Base-by-base conservation (phyloP, 1,140 invertebrate genomes). In the Apis florea region DNA sequence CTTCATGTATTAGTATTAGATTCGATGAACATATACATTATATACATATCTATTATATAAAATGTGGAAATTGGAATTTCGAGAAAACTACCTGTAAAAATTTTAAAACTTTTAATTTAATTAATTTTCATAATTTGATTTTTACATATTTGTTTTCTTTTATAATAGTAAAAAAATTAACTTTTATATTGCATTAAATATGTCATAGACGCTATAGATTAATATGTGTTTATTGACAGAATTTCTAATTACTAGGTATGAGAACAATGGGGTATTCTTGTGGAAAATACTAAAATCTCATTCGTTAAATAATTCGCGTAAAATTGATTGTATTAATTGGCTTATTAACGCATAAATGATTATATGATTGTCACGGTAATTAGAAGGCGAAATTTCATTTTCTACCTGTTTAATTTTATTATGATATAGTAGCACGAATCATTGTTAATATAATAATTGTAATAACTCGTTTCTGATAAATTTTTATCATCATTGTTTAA, bases 261-360 rank as follows among this genome's bases (percentile, higher is more conserved):
- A 73, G 40, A 59, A 47, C 31, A 73, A 73, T 73, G 56, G 56
- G 13, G 10, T 12, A 40, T 59, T 74, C 47, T 61, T 19, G 26
- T 64, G 6, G 49, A 59, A 68, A 54, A 66, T 51, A 13, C 47
- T 21, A n/a, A 17, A 21, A 49, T 58, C 53, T 58, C 11, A 64
- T 68, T 77, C 54, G 21, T 56, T 47, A 40, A 67, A 54, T 67
- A 76, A 76, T 54, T 67, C 49, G 21, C 26, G 63, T 26, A n/a
- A 77, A 11, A 11, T 17, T 13, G 15, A 58, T 69, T 74, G 40
- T 40, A 17, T 77, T 69, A 68, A 68, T 59, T 51, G 24, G 2
- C 47, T 78, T 24, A 8, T 76, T 54, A 76, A 76, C n/a, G 19
- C 64, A 15, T 47, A 76, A 53, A n/a, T 21, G 47, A 17, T 66